phyloP scores from a whole-genome alignment of 1,140 invertebrate genomes.

The Oreohelix idahoensis region DNA sequence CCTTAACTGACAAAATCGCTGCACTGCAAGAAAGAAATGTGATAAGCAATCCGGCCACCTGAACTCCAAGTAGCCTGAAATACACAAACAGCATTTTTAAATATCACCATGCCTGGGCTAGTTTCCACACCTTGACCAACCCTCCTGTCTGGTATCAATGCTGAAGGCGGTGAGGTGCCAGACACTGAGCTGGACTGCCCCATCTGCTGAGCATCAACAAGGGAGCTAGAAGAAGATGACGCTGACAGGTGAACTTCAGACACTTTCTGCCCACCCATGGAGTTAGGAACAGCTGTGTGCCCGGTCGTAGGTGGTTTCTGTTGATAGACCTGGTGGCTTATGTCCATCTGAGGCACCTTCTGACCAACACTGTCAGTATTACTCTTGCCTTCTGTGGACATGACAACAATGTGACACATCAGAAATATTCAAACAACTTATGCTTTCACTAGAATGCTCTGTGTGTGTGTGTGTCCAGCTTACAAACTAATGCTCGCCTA shows the following conservation, averaged over 20 bases:
- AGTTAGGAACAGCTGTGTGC: background rate
- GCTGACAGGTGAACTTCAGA: constrained; percentile 10
- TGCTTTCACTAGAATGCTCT: background rate
- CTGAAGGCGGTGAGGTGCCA: background rate
- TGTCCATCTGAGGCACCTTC: background rate
- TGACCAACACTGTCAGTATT: background rate
- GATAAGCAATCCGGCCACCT: too few species aligned
- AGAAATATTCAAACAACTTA: too few species aligned
- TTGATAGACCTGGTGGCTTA: background rate
- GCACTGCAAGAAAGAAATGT: too few species aligned
- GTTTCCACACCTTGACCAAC: constrained; percentile 18
- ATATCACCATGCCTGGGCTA: background rate
- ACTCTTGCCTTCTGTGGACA: background rate
- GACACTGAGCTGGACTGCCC: background rate
- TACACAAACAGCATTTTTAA: too few species aligned
- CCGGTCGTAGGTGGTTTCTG: background rate
- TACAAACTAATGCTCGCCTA: too few species aligned
- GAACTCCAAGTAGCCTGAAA: too few species aligned
- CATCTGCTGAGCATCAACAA: background rate
- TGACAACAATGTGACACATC: too few species aligned
- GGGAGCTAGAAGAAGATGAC: background rate
- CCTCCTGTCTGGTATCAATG: background rate
- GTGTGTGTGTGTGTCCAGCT: too few species aligned
- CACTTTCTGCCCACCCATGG: background rate
- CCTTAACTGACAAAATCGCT: too few species aligned